phyloP scores from a whole-genome alignment of 2,113 vertebrate species.

The Nerophis ophidion region DNA sequence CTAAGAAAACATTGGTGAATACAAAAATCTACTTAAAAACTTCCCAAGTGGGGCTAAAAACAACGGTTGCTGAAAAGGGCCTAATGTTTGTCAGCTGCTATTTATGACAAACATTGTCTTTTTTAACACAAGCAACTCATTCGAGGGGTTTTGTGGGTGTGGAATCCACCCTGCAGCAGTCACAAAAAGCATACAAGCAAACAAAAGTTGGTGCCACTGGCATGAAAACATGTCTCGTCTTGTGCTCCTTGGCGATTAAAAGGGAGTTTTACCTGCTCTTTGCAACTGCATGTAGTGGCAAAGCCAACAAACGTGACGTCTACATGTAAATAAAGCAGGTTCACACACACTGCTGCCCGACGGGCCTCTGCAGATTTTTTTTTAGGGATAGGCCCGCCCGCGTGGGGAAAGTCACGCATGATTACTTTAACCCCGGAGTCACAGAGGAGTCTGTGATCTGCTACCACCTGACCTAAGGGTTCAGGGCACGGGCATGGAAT shows the following conservation, averaged over 20 bases:
- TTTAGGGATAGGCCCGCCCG: slow-evolving; percentile 30
- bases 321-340: slow-evolving; percentile 35
- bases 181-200: background rate
- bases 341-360: slow-evolving; percentile 32
- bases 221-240: background rate
- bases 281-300: background rate
- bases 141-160: background rate
- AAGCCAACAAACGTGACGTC: slow-evolving; percentile 1
- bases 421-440: slow-evolving; percentile 68
- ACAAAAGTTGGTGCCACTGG: background rate
- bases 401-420: slow-evolving; percentile 57
- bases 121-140: background rate
- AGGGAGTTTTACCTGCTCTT: background rate
- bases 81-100: slow-evolving; percentile 47
- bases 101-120: background rate
- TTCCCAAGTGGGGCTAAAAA: no score
- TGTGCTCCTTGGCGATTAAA: background rate
- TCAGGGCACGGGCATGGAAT: slow-evolving; percentile 53
- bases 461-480: slow-evolving; percentile 64
- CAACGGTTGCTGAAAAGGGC: slow-evolving; percentile 22
- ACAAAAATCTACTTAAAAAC: no score
- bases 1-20: no score
- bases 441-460: slow-evolving; percentile 60
- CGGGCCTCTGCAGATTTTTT: slow-evolving; percentile 54
- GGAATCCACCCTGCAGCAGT: background rate